Percentiles rank a stretch among this genome's conserved stretches.
Evolutionary conservation across 2,797 vertebrate genomes (phyloP).

Genomic region (Eulemur coronatus): DNA sequence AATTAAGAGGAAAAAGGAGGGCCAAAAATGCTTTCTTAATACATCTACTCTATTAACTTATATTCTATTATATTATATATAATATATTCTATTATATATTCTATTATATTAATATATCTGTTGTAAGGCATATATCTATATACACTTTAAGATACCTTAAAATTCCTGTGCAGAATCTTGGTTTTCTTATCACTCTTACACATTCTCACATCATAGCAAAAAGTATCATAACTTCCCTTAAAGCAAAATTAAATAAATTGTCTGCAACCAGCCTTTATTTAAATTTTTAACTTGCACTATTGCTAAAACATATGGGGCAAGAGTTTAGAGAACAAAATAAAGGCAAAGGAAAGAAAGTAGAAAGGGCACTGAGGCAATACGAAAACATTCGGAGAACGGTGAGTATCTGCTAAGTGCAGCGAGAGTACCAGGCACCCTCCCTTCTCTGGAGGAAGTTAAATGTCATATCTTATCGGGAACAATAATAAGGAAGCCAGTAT

Average conservation of each 20-base stretch:
- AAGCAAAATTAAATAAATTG: slow-evolving; percentile 38
- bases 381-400: slow-evolving; percentile 16
- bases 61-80: too few species aligned
- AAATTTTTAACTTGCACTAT: background rate
- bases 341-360: background rate
- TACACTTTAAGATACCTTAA: background rate
- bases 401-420: background rate
- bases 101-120: background rate
- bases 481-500: background rate
- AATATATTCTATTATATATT: background rate
- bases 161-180: background rate
- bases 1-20: background rate
- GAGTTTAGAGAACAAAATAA: slow-evolving; percentile 4
- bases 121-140: background rate
- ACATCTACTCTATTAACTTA: background rate
- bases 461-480: background rate
- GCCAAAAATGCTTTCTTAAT: background rate
- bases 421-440: background rate
- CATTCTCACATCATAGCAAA: background rate
- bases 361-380: background rate
- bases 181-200: background rate
- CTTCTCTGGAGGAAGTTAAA: background rate
- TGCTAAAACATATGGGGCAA: background rate
- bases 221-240: background rate
- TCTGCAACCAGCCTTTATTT: slow-evolving; percentile 18